Conservation (phyloP, 92 coral and sea anemone genomes). For the Hydrozoanthus gracilis region DNA sequence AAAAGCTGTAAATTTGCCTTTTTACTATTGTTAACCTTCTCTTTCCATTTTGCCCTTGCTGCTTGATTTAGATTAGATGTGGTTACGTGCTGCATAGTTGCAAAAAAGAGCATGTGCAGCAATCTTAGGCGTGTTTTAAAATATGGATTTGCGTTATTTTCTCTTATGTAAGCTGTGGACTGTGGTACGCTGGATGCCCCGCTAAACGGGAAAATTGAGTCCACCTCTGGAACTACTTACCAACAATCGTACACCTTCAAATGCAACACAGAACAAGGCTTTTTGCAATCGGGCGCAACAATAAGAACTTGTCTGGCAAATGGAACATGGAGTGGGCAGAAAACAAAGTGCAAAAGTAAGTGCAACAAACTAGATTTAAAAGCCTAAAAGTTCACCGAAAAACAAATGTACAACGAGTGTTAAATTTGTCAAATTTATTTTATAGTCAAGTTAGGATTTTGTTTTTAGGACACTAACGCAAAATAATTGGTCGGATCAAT, state of each 20-base stretch:
- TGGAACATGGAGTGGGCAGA: conserved; percentile 80
- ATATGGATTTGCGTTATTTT: background rate
- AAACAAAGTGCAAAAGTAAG: conserved; percentile 76
- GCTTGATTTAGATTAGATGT: no score
- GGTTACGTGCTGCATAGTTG: no score
- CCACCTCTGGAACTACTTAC: conserved; percentile 71
- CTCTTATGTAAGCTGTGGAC: conserved; percentile 66
- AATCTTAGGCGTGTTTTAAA: no score
- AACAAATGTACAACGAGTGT: background rate
- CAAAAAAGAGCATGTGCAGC: no score
- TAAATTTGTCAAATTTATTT: background rate
- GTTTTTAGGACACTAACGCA: no score
- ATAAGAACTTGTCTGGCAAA: conserved; percentile 74
- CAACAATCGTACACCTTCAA: conserved; percentile 55
- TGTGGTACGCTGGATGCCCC: conserved; percentile 72
- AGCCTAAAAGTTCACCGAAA: background rate
- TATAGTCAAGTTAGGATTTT: background rate
- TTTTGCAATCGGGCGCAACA: conserved; percentile 64
- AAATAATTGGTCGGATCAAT: no score
- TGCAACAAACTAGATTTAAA: background rate
- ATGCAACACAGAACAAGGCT: conserved; percentile 72
- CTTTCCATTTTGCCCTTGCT: no score
- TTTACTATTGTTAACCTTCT: no score
- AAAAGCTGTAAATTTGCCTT: no score
- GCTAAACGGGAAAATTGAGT: conserved; percentile 53